These are phyloP conservation scores for Drosophila pectinifera DNA, from an alignment of 1,140 invertebrate species.

Conservation along the genomic window DNA sequence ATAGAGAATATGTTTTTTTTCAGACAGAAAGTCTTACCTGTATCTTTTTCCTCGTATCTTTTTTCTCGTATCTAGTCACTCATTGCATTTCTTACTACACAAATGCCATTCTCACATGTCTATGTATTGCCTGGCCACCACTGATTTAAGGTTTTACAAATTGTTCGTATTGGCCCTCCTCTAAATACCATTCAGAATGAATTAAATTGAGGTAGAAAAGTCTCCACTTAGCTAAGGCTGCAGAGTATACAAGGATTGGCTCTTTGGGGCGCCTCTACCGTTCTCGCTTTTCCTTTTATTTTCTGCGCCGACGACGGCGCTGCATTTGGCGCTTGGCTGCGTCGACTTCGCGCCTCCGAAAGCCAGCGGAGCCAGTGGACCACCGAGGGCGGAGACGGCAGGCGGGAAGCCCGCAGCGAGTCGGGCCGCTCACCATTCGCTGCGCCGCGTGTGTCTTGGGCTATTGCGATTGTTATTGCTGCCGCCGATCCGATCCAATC, in stretches of 20 bases:
- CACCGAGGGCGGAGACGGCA: slow-evolving; percentile 27
- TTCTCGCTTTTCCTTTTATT: slow-evolving; percentile 39
- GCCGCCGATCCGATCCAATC: slow-evolving; percentile 24
- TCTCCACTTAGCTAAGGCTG: no score
- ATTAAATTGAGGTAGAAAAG: no score
- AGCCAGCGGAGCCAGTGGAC: slow-evolving; percentile 50
- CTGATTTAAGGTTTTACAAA: no score
- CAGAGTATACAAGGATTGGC: slow-evolving; percentile 2
- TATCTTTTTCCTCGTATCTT: no score
- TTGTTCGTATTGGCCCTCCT: no score
- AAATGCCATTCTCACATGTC: no score
- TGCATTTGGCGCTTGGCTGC: slow-evolving; percentile 79
- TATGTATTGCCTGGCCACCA: no score
- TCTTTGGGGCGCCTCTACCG: neutral
- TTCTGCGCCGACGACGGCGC: slow-evolving; percentile 39
- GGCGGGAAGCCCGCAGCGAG: slow-evolving; percentile 23
- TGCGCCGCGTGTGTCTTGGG: slow-evolving; percentile 65
- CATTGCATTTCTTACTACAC: no score
- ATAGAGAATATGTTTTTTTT: no score
- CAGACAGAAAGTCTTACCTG: no score
- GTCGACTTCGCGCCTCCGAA: slow-evolving; percentile 77
- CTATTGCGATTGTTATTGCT: slow-evolving; percentile 80
- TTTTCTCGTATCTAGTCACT: no score
- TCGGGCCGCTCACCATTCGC: slow-evolving; percentile 75
- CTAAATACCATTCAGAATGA: neutral